phyloP scores from a whole-genome alignment of 2,888 invertebrate species.

The Athrips mouffetella region DNA sequence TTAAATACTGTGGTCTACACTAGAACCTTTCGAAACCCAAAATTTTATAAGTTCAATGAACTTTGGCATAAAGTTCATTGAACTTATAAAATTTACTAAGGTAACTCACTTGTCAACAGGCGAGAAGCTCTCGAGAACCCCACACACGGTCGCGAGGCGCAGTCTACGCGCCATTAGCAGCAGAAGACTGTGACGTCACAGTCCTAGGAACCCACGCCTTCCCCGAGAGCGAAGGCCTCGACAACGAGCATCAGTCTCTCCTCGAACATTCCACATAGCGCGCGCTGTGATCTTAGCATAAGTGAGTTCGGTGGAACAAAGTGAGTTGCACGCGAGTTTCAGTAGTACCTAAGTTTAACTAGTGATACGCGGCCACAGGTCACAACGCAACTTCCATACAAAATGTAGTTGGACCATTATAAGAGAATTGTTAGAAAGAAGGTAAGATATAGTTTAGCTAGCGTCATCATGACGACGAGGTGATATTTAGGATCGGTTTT shows the following conservation, averaged over 20 bases:
- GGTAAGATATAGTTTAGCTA: not conserved
- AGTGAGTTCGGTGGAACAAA: constrained; percentile 27
- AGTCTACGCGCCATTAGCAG: constrained; percentile 58
- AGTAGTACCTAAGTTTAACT: constrained; percentile 13
- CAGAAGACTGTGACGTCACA: constrained; percentile 57
- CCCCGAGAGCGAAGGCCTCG: constrained; percentile 32
- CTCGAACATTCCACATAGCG: constrained; percentile 67
- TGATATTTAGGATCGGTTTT: too few species aligned
- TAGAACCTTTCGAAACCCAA: too few species aligned
- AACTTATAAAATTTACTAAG: not conserved
- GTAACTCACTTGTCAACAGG: constrained; percentile 25
- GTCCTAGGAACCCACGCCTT: constrained; percentile 42
- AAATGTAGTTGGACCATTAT: too few species aligned
- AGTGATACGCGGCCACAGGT: constrained; percentile 6
- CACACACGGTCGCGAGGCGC: constrained; percentile 36
- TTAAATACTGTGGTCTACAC: too few species aligned
- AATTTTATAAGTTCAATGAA: too few species aligned
- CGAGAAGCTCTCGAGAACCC: constrained; percentile 32
- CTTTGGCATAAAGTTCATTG: not conserved
- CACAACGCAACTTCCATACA: too few species aligned
- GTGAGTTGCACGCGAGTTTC: constrained; percentile 18
- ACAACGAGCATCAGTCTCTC: constrained; percentile 42
- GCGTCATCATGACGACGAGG: not conserved
- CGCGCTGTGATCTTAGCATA: constrained; percentile 57
- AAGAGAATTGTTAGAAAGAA: too few species aligned